Evolutionary conservation across 2,797 vertebrate genomes (phyloP).

Genomic region (Eospalax fontanierii): DNA sequence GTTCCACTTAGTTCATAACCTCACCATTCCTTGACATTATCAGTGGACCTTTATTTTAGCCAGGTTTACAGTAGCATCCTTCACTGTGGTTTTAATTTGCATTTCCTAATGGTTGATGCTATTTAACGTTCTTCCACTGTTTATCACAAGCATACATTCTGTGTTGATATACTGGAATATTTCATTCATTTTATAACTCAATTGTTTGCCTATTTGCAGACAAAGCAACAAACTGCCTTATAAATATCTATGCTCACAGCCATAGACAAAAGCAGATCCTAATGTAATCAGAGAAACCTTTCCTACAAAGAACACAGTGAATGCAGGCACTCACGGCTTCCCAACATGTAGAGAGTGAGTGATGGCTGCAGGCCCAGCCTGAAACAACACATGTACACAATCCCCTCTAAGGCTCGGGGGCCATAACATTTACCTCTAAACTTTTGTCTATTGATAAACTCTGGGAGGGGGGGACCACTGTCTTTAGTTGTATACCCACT

Average conservation of each 20-base stretch:
- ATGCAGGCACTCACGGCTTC: background rate
- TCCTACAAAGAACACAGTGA: background rate
- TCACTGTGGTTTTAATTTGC: background rate
- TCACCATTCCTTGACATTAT: background rate
- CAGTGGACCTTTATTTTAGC: background rate
- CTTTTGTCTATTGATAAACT: background rate
- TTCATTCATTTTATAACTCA: slow-evolving; percentile 27
- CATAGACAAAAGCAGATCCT: background rate
- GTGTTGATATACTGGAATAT: background rate
- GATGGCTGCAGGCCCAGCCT: background rate
- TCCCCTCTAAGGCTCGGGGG: no score
- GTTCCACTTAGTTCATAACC: background rate
- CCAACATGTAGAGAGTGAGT: background rate
- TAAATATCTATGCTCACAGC: background rate
- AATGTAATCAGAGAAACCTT: no score
- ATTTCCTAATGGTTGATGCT: slow-evolving; percentile 9
- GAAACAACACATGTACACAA: no score
- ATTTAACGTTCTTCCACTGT: background rate
- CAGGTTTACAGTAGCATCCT: background rate
- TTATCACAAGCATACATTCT: background rate
- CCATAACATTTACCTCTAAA: background rate
- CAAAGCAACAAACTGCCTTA: background rate
- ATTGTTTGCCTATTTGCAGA: background rate
- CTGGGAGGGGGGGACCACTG: background rate
- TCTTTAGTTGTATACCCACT: background rate